Base-by-base conservation (phyloP, 2,888 invertebrate species). In the Andrena praecox region DNA sequence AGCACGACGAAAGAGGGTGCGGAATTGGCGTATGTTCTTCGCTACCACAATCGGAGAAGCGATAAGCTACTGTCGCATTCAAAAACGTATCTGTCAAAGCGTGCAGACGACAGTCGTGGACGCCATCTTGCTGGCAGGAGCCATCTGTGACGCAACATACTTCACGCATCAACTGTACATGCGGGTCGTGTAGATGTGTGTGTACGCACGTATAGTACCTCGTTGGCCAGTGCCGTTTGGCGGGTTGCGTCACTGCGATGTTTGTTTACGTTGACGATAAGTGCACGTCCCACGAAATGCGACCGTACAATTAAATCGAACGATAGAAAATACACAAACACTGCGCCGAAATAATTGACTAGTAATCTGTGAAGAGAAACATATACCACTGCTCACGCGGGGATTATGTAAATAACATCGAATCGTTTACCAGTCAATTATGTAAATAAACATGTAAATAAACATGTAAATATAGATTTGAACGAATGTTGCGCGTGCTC, bases 71-170 rank as follows among this genome's bases (percentile, higher is more conserved):
- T 63, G 59, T 33, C 20, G 59, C 24, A 24, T 52, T 10, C 24
- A 29, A 62, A 31, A 62, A 62, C 33, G 12, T 54, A 77, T 64
- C 79, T 88, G 89, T 89, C 89, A 85, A 70, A 82, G 4, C 2
- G 68, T 89, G 88, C 89, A 89, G 89, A 88, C 89, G 88, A 89
- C 77, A 52, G 42, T 56, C n/a, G 42, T 35, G 20, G 50, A 20
- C 76, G 83, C 87, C 84, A 88, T 87, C 81, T 85, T 89, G 85
- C 80, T 90, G 78, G 80, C 68, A 73, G 31, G 16, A 62, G 48
- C 60, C 24, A 50, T 85, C 71, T 60, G 73, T 82, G 79, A 86
- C 68, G 74, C 76, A 76, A 84, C 82, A 67, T 27, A 77, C 31
- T 56, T 69, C 69, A 31, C 8, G 56, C 42, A 50, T 52, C 31